Percentiles rank a stretch among this genome's conserved stretches.
phyloP scores from a whole-genome alignment of 1,140 invertebrate species.

The Macrobrachium rosenbergii region DNA sequence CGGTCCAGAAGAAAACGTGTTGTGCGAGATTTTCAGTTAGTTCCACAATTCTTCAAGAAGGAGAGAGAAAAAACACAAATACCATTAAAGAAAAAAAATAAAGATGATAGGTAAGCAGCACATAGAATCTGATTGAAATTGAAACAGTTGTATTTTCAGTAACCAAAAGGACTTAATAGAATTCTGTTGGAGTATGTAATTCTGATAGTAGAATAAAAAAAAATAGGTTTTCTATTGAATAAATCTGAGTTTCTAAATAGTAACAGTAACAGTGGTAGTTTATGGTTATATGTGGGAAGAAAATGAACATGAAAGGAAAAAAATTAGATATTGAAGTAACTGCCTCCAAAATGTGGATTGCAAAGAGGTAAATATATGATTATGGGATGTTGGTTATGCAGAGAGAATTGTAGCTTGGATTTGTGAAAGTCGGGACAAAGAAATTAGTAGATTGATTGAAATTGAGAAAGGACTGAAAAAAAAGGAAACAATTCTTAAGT shows the following conservation, averaged over 20 bases:
- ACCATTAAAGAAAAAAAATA: constrained; percentile 81
- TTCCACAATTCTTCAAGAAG: constrained; percentile 81
- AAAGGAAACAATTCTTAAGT: neutral
- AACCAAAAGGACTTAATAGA: constrained; percentile 65
- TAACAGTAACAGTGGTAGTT: too few species aligned
- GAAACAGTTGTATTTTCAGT: constrained; percentile 69
- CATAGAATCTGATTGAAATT: neutral
- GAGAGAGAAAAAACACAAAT: constrained; percentile 73
- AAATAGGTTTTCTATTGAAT: too few species aligned
- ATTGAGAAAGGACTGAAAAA: neutral
- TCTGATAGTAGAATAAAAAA: constrained; percentile 73
- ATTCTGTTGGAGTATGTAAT: too few species aligned
- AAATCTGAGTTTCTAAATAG: too few species aligned
- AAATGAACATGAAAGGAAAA: too few species aligned
- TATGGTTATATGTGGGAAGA: too few species aligned
- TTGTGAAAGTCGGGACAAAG: neutral
- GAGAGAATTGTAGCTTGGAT: neutral
- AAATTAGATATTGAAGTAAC: too few species aligned
- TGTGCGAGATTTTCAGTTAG: constrained; percentile 87
- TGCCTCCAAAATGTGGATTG: neutral
- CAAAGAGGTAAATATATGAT: neutral
- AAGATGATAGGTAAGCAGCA: constrained; percentile 68
- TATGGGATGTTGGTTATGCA: neutral
- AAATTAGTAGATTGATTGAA: neutral
- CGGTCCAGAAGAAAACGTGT: constrained; percentile 88